These are phyloP conservation scores for Hyperopisus bebe DNA, from an alignment of 2,113 vertebrate genomes.

Conservation along the genomic window DNA sequence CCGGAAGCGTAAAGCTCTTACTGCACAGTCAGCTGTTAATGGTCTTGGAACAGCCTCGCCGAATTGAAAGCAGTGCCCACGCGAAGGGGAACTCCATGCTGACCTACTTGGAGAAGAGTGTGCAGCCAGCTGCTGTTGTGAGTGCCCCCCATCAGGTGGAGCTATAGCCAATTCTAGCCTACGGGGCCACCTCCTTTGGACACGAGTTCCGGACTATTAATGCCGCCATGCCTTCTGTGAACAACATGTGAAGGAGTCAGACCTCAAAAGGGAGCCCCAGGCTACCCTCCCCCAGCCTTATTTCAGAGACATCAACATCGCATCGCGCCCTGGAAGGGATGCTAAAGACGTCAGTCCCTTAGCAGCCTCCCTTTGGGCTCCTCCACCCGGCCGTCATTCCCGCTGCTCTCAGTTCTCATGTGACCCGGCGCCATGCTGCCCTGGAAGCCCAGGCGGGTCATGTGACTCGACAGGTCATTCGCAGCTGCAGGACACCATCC, in stretches of 20 bases:
- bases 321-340: neutral
- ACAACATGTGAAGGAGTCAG: neutral
- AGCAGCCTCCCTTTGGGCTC: neutral
- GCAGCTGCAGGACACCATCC: neutral
- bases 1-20: neutral
- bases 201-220: neutral
- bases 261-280: neutral
- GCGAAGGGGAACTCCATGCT: neutral
- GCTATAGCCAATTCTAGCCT: neutral
- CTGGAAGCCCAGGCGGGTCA: neutral
- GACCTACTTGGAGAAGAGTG: neutral
- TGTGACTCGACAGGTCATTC: neutral
- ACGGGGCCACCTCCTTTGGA: neutral
- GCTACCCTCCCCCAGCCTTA: neutral
- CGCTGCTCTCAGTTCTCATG: neutral
- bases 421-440: neutral
- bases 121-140: neutral
- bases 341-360: neutral
- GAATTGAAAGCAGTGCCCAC: neutral
- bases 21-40: neutral
- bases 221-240: neutral
- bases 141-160: neutral
- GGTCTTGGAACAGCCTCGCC: neutral
- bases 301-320: neutral
- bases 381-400: neutral